These are phyloP conservation scores for Scyliorhinus canicula DNA, from an alignment of 2,797 vertebrate species.

Conservation along the genomic window DNA sequence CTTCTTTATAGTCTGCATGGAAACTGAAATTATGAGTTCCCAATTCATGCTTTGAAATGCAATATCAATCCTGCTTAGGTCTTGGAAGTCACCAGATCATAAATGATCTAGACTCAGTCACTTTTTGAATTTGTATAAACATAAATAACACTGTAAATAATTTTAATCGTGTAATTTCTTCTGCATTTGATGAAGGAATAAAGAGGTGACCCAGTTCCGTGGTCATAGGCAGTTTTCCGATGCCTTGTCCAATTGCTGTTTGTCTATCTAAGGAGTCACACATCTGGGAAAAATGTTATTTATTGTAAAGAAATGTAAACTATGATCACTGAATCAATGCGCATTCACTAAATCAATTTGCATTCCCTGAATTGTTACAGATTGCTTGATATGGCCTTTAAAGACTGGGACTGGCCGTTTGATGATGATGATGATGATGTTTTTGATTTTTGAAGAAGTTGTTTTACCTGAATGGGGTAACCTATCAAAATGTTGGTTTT, in stretches of 20 bases:
- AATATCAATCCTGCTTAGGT: not conserved
- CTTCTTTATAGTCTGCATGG: not conserved
- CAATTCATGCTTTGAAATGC: not conserved
- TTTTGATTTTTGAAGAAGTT: slow-evolving; percentile 87
- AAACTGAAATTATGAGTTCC: not conserved
- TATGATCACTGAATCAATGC: not conserved
- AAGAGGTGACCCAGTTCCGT: not conserved
- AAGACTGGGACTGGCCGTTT: slow-evolving; percentile 92
- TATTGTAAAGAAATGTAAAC: slow-evolving; percentile 11
- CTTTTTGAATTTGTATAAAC: not conserved
- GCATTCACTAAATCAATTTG: slow-evolving; percentile 8
- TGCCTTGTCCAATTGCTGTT: not conserved
- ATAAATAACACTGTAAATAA: not conserved
- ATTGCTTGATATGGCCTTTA: slow-evolving; percentile 81
- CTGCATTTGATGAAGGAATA: not conserved
- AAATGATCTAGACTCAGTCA: not conserved
- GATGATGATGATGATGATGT: slow-evolving; percentile 87
- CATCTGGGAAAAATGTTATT: not conserved
- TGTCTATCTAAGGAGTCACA: not conserved
- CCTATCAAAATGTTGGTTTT: slow-evolving; percentile 58
- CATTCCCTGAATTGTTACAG: slow-evolving; percentile 65
- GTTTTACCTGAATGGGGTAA: slow-evolving; percentile 54
- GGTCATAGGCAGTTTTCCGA: not conserved
- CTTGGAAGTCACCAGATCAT: not conserved
- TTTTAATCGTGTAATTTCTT: not conserved